phyloP scores from a whole-genome alignment of 2,113 vertebrate genomes.

The Forbesichthys agassizii region DNA sequence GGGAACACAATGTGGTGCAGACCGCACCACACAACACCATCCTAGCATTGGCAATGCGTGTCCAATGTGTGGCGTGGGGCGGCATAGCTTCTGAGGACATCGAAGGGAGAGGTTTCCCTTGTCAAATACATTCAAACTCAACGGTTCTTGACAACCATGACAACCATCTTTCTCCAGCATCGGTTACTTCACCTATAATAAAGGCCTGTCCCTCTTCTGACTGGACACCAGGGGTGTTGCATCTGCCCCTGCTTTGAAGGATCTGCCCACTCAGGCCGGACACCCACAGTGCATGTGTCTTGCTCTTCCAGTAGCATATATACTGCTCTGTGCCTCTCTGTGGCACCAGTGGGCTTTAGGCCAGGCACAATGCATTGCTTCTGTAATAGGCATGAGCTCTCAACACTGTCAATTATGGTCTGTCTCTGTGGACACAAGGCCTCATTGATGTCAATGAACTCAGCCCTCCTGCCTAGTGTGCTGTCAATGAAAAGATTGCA shows the following conservation, averaged over 20 bases:
- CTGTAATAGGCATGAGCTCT: constrained; percentile 25
- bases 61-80: no score
- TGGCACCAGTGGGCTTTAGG: constrained; percentile 1
- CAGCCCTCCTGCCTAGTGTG: constrained; percentile 37
- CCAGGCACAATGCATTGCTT: constrained; percentile 13
- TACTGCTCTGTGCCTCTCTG: constrained; percentile 24
- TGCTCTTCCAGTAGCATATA: not conserved
- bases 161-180: no score
- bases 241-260: constrained; percentile 31
- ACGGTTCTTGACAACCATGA: no score
- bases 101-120: no score
- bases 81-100: no score
- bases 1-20: no score
- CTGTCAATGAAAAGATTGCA: constrained; percentile 36
- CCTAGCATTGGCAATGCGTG: no score
- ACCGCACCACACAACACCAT: no score
- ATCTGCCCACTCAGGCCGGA: constrained; percentile 14
- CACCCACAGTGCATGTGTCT: not conserved
- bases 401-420: constrained; percentile 31
- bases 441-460: constrained; percentile 41
- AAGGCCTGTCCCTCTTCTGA: constrained; percentile 4
- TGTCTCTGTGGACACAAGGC: constrained; percentile 22
- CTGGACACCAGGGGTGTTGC: constrained; percentile 43
- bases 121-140: no score
- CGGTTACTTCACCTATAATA: not conserved